Evolutionary conservation across 2,888 invertebrate genomes (phyloP).

Genomic region (Mystacides longicornis): DNA sequence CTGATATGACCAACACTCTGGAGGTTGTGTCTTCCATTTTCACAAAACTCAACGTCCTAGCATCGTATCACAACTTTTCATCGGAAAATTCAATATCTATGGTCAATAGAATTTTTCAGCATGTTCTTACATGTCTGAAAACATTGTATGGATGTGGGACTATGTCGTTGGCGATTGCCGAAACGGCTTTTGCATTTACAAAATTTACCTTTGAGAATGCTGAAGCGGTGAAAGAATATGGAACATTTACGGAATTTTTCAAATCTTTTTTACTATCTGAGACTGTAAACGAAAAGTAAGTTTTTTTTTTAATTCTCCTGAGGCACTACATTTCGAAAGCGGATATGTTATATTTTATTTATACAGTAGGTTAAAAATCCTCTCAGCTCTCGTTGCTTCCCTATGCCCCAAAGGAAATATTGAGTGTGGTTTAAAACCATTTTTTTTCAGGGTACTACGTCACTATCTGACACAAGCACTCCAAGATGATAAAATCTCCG

Average conservation of each 20-base stretch:
- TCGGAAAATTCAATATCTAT: slow-evolving; percentile 18
- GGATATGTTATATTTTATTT: too few species aligned
- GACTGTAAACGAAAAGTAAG: slow-evolving; percentile 26
- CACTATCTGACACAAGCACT: slow-evolving; percentile 19
- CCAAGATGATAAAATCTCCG: slow-evolving; percentile 21
- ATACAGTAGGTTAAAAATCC: too few species aligned
- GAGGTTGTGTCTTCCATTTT: slow-evolving; percentile 26
- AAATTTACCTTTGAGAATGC: slow-evolving; percentile 26
- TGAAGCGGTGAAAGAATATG: slow-evolving; percentile 17
- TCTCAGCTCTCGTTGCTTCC: too few species aligned
- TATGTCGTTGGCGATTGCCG: slow-evolving; percentile 27
- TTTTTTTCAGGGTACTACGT: slow-evolving; percentile 17
- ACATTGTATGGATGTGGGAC: slow-evolving; percentile 17
- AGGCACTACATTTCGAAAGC: too few species aligned
- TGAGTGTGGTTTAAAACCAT: too few species aligned
- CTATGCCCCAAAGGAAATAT: too few species aligned
- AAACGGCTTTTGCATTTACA: slow-evolving; percentile 28
- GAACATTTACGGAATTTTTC: slow-evolving; percentile 23
- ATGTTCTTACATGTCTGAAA: slow-evolving; percentile 28
- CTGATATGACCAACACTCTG: slow-evolving; percentile 27
- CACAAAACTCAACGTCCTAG: slow-evolving; percentile 24
- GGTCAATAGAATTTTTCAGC: slow-evolving; percentile 27
- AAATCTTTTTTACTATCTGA: slow-evolving; percentile 26
- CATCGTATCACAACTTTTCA: slow-evolving; percentile 16
- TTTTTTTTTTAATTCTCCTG: not conserved